Evolutionary conservation across 2,888 invertebrate genomes (phyloP).

Genomic region (Nowickia ferox): DNA sequence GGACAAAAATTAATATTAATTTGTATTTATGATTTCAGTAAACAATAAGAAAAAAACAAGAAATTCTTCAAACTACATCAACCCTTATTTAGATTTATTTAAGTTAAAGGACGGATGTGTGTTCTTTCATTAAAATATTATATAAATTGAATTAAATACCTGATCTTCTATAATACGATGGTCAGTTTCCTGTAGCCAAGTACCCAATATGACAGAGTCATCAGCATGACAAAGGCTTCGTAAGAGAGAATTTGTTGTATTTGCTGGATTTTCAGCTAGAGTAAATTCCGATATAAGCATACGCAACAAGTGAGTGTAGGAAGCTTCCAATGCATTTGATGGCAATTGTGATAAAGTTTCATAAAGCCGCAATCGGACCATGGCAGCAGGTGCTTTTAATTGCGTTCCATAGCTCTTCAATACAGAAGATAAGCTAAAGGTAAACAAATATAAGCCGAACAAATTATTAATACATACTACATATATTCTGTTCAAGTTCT

Average conservation of each 20-base stretch:
- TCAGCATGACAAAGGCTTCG: conserved; percentile 93
- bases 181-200: conserved; percentile 98
- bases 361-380: conserved; percentile 96
- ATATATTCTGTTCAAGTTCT: too few relatives aligned
- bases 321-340: conserved; percentile 91
- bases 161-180: conserved; percentile 98
- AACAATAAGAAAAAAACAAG: not conserved
- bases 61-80: not conserved
- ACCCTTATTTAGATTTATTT: not conserved
- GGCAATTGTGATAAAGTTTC: conserved; percentile 92
- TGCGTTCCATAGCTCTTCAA: conserved; percentile 95
- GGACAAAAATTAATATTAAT: conserved; percentile 42
- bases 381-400: conserved; percentile 96
- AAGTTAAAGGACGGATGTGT: not conserved
- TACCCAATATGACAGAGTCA: conserved; percentile 95
- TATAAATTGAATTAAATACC: conserved; percentile 84
- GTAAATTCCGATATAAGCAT: conserved; percentile 98
- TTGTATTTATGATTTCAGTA: conserved; percentile 7
- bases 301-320: conserved; percentile 93
- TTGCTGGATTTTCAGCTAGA: conserved; percentile 95
- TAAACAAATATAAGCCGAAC: not conserved
- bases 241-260: conserved; percentile 93
- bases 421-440: conserved; percentile 90
- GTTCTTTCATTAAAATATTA: not conserved
- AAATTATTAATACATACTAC: not conserved